Percentiles rank a stretch among this genome's conserved stretches.
phyloP scores from a whole-genome alignment of 2,113 vertebrate species.

The Fulica atra region DNA sequence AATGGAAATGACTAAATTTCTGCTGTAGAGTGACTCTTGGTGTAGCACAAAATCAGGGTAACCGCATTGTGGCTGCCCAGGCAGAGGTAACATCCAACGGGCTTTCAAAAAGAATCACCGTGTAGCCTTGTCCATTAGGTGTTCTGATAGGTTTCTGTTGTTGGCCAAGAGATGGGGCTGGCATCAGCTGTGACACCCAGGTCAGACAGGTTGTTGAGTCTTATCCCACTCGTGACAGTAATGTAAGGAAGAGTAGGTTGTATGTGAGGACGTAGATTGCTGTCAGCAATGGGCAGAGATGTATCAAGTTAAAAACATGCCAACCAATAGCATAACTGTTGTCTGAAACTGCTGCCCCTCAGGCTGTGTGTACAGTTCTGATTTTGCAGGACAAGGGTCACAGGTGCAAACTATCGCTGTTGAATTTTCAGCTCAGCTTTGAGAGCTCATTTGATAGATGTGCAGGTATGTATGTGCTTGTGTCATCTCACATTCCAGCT shows the following conservation, averaged over 20 bases:
- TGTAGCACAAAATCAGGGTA: neutral
- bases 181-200: neutral
- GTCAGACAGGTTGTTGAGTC: neutral
- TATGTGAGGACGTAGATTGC: neutral
- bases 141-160: neutral
- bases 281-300: neutral
- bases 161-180: neutral
- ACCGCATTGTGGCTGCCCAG: neutral
- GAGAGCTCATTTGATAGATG: neutral
- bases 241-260: neutral
- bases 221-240: neutral
- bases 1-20: neutral
- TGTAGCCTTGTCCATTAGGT: neutral
- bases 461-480: accelerated
- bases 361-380: neutral
- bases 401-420: neutral
- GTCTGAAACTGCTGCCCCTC: neutral
- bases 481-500: neutral
- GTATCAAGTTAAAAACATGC: neutral
- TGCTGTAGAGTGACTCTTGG: neutral
- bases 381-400: neutral
- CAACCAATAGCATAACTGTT: neutral
- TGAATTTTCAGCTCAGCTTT: neutral
- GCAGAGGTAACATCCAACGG: neutral
- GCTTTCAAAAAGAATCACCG: neutral